phyloP scores from a whole-genome alignment of 2,797 vertebrate species.

The Propithecus perrieri region DNA sequence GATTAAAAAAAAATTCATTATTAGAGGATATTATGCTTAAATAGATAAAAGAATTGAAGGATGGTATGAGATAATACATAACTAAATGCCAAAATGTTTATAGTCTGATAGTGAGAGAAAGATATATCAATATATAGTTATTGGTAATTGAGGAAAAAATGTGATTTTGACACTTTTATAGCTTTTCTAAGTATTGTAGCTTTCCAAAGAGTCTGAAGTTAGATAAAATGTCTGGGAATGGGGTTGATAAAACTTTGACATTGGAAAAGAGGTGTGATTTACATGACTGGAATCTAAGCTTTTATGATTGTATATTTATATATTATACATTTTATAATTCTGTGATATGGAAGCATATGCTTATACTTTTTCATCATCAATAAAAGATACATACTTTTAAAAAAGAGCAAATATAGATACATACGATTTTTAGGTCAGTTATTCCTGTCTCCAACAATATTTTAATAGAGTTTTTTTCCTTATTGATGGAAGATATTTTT shows the following conservation, averaged over 20 bases:
- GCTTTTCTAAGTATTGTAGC: background rate
- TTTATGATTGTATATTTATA: background rate
- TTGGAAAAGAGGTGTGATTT: background rate
- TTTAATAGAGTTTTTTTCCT: slow-evolving; percentile 2
- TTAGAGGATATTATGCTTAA: slow-evolving; percentile 42
- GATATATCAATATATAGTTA: slow-evolving; percentile 29
- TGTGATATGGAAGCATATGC: background rate
- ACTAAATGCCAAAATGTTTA: slow-evolving; percentile 34
- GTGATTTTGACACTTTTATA: slow-evolving; percentile 42
- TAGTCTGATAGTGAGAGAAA: background rate
- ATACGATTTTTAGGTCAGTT: background rate
- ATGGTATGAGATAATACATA: background rate
- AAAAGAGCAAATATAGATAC: slow-evolving; percentile 30
- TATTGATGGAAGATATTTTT: slow-evolving; percentile 17
- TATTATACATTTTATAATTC: slow-evolving; percentile 1
- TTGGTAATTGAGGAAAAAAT: slow-evolving; percentile 4
- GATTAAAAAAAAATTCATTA: background rate
- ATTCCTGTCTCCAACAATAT: background rate
- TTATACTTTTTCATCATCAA: background rate
- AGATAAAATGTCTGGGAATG: slow-evolving; percentile 1
- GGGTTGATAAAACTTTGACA: slow-evolving; percentile 21
- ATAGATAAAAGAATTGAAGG: slow-evolving; percentile 24
- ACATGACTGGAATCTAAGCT: background rate
- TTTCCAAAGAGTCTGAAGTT: slow-evolving; percentile 20
- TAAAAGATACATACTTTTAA: background rate